Base-by-base conservation (phyloP, 2,113 vertebrate genomes). In the Ophthalmolycus amberensis region DNA sequence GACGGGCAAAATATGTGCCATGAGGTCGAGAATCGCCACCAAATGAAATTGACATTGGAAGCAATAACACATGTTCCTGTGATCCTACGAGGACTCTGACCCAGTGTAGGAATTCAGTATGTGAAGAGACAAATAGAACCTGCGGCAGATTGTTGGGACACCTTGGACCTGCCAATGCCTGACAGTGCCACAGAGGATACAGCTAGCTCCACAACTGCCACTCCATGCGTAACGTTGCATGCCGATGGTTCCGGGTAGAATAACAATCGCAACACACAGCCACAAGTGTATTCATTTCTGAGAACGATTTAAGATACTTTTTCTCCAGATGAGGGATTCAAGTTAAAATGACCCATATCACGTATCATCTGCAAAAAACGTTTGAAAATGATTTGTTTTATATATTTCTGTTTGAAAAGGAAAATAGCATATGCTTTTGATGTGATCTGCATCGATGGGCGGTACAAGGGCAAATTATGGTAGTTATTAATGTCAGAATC, bases 71-170 rank as follows among this genome's bases (percentile, higher is more conserved):
- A 50, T 64, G 66, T 77, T 84, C 22, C 14, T 54, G 44, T 84
- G 69, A 80, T 68, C 69, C 29, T 38, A 25, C 0, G 11, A 70
- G 59, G 71, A 40, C 14, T 20, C 34, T 56, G 71, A 62, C 20
- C 46, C 40, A 15, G 48, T 22, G 29, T 22, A 15, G 59, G n/a
- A 66, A 70, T 75, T 75, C 40, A 46, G 40, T 63, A 52, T 1
- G 1, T 12, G 54, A 40, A 14, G 32, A 63, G 54, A 74, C 60
- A 71, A 60, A 84, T 6, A 46, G 38, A 75, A 79, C 37, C 74
- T 63, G 70, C 32, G 1, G 65, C 81, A 77, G 75, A 83, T 78
- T 79, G 60, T 15, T 37, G 71, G 58, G 77, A 72, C 64, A 75
- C 68, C 18, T 67, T 25, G 66, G 65, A 78, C 70, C 65, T 80